These are phyloP conservation scores for Ceratina japonica DNA, from an alignment of 1,140 invertebrate genomes.

Conservation along the genomic window DNA sequence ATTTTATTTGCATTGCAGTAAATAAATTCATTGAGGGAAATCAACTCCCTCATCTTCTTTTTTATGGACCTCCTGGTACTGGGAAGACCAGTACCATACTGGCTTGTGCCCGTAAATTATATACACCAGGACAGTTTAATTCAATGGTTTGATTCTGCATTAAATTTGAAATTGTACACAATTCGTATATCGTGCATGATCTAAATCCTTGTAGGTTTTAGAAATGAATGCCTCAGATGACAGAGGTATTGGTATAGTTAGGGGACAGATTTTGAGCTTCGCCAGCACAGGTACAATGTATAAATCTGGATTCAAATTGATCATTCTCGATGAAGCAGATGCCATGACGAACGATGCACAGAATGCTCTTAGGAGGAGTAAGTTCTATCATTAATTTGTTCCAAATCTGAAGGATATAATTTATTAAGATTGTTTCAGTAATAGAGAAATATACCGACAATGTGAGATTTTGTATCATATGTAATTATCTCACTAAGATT, in stretches of 20 bases:
- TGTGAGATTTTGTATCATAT: slow-evolving; percentile 98
- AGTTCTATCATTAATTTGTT: slow-evolving; percentile 62
- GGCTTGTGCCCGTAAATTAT: slow-evolving; percentile 96
- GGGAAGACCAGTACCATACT: slow-evolving; percentile 99
- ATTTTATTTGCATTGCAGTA: slow-evolving; percentile 84
- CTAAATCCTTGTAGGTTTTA: slow-evolving; percentile 82
- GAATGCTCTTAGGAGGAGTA: slow-evolving; percentile 97
- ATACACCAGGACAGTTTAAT: slow-evolving; percentile 91
- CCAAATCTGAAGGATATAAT: slow-evolving; percentile 1
- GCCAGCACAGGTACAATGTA: slow-evolving; percentile 98
- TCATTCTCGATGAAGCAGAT: slow-evolving; percentile 99
- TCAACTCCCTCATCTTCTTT: slow-evolving; percentile 96
- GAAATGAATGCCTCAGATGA: slow-evolving; percentile 99
- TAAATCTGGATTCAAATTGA: slow-evolving; percentile 95
- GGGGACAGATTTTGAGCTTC: slow-evolving; percentile 98
- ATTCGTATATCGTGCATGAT: neutral
- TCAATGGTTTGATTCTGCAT: slow-evolving; percentile 86
- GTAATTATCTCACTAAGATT: slow-evolving; percentile 99
- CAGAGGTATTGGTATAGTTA: slow-evolving; percentile 97
- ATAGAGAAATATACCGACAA: slow-evolving; percentile 99
- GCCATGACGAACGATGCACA: slow-evolving; percentile 99
- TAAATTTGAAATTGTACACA: slow-evolving; percentile 6
- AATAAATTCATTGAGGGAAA: slow-evolving; percentile 95
- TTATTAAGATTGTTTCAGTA: slow-evolving; percentile 82
- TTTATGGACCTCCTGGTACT: slow-evolving; percentile 99